Evolutionary conservation across 2,113 vertebrate species (phyloP), one percentile per base, ranked within the genome.

Genomic region (Semnornis frantzii): DNA sequence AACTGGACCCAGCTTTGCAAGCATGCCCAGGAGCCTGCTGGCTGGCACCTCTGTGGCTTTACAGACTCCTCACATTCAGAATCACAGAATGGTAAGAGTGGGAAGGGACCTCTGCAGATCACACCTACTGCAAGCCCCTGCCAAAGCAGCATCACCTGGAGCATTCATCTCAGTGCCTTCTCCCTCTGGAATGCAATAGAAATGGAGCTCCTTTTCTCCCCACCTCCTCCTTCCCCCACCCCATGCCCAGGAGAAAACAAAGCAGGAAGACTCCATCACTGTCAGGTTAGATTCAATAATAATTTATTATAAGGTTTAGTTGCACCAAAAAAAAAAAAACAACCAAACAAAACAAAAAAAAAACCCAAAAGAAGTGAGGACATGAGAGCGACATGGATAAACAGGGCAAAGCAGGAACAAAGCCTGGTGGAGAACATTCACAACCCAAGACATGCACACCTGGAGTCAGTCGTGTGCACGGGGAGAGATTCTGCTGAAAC

Each of bases 301-400:
- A 96, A 95, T 97, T 97, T 94, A 97, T 96, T 96, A 58, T 96
- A 92, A 95, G 90, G 70, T 95, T 96, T 89, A 79, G 54, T 90
- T 87, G 65, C 42, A 8, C 85, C 85, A 95, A 97, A 92, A 79
- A 34, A 44, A 44, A 44, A 44, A 44, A 44, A 44, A n/a, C n/a
- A n/a, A n/a, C n/a, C n/a, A n/a, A n/a, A n/a, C n/a, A n/a, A n/a
- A n/a, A n/a, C n/a, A 97, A 92, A 79, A 34, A 44, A 44, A 44
- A 44, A 44, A 44, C n/a, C n/a, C n/a, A 44, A 46, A 8, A 25
- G 91, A 96, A 96, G 91, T 79, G 77, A 91, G 57, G 85, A 77
- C 86, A 91, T 91, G 91, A 66, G 95, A 82, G 31, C 42, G 94
- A 89, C 54, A 74, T 80, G 78, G 88, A 50, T 88, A 93, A 96